Conservation (phyloP, 1,140 invertebrate genomes). For the Pseudomyrmex sp. region DNA sequence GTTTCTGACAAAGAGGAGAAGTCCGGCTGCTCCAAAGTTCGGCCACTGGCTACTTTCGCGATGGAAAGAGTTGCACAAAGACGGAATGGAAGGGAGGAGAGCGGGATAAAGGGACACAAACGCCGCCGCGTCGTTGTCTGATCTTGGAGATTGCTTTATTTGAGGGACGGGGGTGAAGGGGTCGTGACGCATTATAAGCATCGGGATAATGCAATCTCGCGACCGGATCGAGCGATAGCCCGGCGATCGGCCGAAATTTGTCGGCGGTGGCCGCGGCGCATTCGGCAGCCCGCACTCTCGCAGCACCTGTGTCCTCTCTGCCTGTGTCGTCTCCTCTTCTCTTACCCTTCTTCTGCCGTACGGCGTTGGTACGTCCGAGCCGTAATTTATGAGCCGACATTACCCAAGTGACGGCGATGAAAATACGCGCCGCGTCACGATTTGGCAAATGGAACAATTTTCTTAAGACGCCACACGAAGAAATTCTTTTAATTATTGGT, state of each 20-base stretch:
- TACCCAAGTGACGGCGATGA: neutral
- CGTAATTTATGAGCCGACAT: conserved; percentile 50
- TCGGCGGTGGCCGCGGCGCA: conserved; percentile 61
- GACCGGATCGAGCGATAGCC: conserved; percentile 76
- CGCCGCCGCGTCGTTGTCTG: conserved; percentile 69
- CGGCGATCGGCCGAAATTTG: conserved; percentile 78
- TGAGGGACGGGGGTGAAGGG: conserved; percentile 60
- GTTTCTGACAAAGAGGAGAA: conserved; percentile 68
- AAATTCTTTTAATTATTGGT: neutral
- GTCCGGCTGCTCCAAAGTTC: conserved; percentile 37
- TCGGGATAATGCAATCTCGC: conserved; percentile 78
- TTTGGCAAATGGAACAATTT: neutral
- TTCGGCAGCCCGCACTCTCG: conserved; percentile 16
- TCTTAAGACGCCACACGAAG: neutral
- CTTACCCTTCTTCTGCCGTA: neutral
- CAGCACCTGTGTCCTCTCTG: conserved; percentile 63
- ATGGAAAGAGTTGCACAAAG: neutral
- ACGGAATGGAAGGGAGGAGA: neutral
- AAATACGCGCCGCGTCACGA: neutral
- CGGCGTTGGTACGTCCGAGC: neutral
- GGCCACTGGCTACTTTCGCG: conserved; percentile 62
- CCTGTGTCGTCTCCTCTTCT: neutral
- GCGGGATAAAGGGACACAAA: conserved; percentile 67
- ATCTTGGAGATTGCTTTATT: conserved; percentile 80
- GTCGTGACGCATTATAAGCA: conserved; percentile 71